Base-by-base conservation (phyloP, 1,140 invertebrate genomes). In the Pseudomyrmex concolor region DNA sequence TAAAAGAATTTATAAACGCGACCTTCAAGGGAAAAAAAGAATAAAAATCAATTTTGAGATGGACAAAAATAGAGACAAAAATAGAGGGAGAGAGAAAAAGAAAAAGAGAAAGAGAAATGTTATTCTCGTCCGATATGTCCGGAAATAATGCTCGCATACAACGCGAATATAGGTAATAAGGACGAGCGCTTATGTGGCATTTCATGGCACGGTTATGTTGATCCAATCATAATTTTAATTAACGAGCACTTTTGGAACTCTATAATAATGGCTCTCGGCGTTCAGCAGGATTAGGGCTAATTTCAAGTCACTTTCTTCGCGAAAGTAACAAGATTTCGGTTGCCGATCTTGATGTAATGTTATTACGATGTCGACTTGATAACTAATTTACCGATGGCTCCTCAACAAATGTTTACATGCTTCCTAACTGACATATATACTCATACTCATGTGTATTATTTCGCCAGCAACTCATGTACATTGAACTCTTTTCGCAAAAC, bases 251-350 rank as follows among this genome's bases (percentile, higher is more conserved):
- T 60, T 82, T 68, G 54, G 43, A 76, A 78, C 34, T 34, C 34
- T 7, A 12, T 34, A 43, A 83, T 19, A 72, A 34, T 83, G 51
- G 68, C 60, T 83, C 67, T 64, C 51, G 63, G 71, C 73, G 17
- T 51, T n/a, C 55, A 50, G 10, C 19, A 48, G 17, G 34, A 9
- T 80, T 60, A 64, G 45, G 25, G 71, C 81, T 89, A 87, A 87
- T 86, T 84, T 87, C 50, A 85, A 86, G 72, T 77, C 34, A 50
- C 48, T 70, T 54, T 12, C 34, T 51, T 63, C 70, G 15, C 22
- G 76, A 86, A 70, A 70, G 34, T 87, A 87, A 88, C 55, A 71
- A 86, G 50, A 84, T 86, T 88, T 83, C 43, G 54, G 54, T 71
- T 81, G 34, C 59, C 22, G 22, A 22, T 55, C 64, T 55, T 80